Evolutionary conservation across 2,113 vertebrate genomes (phyloP), one percentile per base, ranked within the genome.

Genomic region (Aplodontia rufa): DNA sequence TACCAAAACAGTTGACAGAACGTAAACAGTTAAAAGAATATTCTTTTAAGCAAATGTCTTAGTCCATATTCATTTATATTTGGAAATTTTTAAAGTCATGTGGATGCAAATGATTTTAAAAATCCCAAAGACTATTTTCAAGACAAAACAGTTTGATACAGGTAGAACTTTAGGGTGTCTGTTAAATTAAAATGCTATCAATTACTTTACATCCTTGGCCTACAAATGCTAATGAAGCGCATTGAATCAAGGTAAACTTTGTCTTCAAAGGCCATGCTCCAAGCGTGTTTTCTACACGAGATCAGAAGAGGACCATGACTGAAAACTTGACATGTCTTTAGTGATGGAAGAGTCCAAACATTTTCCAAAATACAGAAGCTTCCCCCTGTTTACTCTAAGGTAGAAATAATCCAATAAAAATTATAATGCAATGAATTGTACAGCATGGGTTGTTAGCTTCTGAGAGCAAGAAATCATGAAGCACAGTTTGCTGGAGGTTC

Each of bases 401-500:
- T 35, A 91, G 42, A 82, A 82, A 79, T 20, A 80, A 82, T 2
- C 14, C 26, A 91, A 47, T 42, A 84, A 95, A 76, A 90, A 94
- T 55, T 88, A 80, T 53, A 92, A 89, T 45, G 28, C 4, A 90
- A 72, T 92, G 89, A 81, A 68, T 26, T 60, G 1, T 26, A 16
- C 32, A 89, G 10, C 30, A 58, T 40, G 32, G 49, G 19, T 87
- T 58, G 26, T 72, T 90, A 60, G 17, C 17, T 75, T 82, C 40
- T 37, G 11, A 94, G 78, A 37, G 28, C 7, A 95, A 83, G 28
- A 90, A 84, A 83, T 5, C 9, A n/a, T 1, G 37, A 32, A n/a
- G 40, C 28, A 40, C 30, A 28, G 4, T 66, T 28, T 78, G 17
- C n/a, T 37, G 58, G 9, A 90, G 16, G 13, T 16, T 55, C 16